Evolutionary conservation across 2,113 vertebrate genomes (phyloP).

Genomic region (Gymnocephalus cernua): DNA sequence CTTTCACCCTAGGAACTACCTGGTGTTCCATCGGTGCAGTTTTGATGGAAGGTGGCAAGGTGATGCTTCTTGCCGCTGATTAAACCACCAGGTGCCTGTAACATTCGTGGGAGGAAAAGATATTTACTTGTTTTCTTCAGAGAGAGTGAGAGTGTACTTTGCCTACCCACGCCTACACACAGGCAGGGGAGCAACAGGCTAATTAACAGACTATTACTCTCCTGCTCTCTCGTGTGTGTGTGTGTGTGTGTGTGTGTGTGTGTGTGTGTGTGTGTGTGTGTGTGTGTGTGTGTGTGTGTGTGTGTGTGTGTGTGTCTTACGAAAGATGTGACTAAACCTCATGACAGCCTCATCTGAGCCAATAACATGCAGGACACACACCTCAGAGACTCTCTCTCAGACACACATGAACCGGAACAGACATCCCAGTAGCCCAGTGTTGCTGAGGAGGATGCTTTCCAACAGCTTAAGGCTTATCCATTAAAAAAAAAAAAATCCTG

Average conservation of each 20-base stretch:
- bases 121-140: constrained; percentile 66
- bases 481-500: background rate
- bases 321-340: constrained; percentile 69
- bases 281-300: constrained; percentile 7
- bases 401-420: constrained; percentile 38
- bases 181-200: constrained; percentile 68
- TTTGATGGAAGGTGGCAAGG: background rate
- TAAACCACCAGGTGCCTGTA: constrained; percentile 42
- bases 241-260: background rate
- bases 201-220: constrained; percentile 74
- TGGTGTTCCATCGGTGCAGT: background rate
- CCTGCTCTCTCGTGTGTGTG: constrained; percentile 48
- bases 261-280: constrained; percentile 2
- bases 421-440: constrained; percentile 26
- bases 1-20: background rate
- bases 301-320: constrained; percentile 29
- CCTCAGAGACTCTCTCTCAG: background rate
- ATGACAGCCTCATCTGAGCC: constrained; percentile 46
- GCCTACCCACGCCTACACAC: constrained; percentile 54
- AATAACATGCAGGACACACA: constrained; percentile 38
- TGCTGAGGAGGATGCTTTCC: constrained; percentile 30
- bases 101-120: constrained; percentile 57
- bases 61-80: constrained; percentile 17
- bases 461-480: background rate
- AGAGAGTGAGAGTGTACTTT: constrained; percentile 7